phyloP scores from a whole-genome alignment of 2,113 vertebrate genomes.

The Oreochromis tanganicae region DNA sequence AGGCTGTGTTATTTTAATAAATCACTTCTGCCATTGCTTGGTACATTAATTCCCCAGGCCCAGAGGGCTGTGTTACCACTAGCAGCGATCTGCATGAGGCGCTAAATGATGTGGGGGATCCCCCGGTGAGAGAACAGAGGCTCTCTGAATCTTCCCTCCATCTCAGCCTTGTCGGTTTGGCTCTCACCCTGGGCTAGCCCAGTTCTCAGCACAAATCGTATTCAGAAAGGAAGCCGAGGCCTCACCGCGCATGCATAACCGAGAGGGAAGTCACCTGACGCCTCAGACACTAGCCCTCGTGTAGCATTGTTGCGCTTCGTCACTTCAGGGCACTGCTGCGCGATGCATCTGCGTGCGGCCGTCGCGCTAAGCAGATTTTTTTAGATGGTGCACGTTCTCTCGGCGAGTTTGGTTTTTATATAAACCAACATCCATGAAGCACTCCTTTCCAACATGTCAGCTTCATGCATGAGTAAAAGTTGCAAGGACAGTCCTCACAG shows the following conservation, averaged over 20 bases:
- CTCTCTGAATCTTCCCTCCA: conserved; percentile 38
- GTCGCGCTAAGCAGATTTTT: background rate
- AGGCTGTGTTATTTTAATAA: conserved; percentile 49
- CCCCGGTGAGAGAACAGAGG: conserved; percentile 46
- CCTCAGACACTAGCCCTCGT: background rate
- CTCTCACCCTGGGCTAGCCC: conserved; percentile 43
- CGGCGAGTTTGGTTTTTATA: background rate
- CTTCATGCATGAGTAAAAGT: background rate
- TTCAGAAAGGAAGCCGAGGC: conserved; percentile 34
- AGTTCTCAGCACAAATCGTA: conserved; percentile 34
- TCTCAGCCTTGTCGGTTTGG: conserved; percentile 22
- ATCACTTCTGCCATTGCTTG: conserved; percentile 36
- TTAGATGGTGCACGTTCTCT: background rate
- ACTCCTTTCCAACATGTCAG: background rate
- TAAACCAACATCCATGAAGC: background rate
- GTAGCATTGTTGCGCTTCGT: background rate
- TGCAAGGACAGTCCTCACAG: background rate
- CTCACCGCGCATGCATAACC: background rate
- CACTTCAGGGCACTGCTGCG: background rate
- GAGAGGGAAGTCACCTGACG: conserved; percentile 32
- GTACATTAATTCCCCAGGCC: conserved; percentile 45
- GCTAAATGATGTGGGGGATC: conserved; percentile 54
- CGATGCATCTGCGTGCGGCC: background rate
- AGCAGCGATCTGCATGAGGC: conserved; percentile 50
- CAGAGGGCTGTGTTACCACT: conserved; percentile 40